Conservation (phyloP, 2,113 vertebrate species). For the Zeus faber region DNA sequence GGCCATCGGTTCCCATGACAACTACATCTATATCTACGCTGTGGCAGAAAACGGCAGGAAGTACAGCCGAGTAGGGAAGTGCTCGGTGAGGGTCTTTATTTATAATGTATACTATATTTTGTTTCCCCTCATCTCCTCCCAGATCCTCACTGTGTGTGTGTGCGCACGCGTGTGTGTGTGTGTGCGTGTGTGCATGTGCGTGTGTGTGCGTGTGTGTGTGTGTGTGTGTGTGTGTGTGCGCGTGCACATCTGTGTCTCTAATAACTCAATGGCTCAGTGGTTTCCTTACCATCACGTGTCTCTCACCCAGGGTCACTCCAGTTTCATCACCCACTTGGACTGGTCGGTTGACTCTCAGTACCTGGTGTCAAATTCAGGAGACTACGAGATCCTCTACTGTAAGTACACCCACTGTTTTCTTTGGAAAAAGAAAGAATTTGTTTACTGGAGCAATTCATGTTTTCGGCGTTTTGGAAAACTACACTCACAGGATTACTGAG, state of each 20-base stretch:
- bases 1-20: conserved; percentile 97
- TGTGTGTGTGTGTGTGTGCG: neutral
- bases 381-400: conserved; percentile 99
- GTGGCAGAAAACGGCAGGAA: conserved; percentile 90
- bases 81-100: conserved; percentile 82
- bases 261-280: neutral
- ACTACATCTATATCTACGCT: conserved; percentile 96
- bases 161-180: neutral
- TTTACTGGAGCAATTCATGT: too few species aligned
- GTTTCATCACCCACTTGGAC: conserved; percentile 97
- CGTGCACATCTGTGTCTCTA: neutral
- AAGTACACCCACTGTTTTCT: too few species aligned
- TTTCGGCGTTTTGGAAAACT: too few species aligned
- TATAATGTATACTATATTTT: conserved; percentile 41
- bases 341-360: conserved; percentile 96
- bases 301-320: conserved; percentile 89
- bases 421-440: too few species aligned
- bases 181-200: neutral
- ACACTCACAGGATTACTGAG: too few species aligned
- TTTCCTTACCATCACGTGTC: neutral
- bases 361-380: conserved; percentile 96
- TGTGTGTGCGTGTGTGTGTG: conserved; percentile 1
- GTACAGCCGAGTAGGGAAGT: conserved; percentile 92
- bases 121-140: conserved; percentile 22
- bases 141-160: conserved; percentile 21